Percentiles rank a stretch among this genome's conserved stretches.
phyloP scores from a whole-genome alignment of 2,113 vertebrate species.

The Cranoglanis bouderius region DNA sequence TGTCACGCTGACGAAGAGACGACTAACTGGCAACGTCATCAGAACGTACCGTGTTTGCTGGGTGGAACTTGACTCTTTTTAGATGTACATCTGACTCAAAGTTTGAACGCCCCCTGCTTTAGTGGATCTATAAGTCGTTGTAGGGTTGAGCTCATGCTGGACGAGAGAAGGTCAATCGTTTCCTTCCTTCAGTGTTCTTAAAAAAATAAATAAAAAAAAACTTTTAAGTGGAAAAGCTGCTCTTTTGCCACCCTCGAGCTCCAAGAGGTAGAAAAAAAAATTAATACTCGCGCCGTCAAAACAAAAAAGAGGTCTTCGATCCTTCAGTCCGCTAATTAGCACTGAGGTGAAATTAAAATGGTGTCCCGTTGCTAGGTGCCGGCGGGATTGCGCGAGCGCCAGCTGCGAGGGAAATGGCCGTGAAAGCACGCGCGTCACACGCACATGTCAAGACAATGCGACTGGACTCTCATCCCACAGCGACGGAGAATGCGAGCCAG shows the following conservation, averaged over 20 bases:
- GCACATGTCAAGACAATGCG: conserved; percentile 79
- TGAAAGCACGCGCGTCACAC: conserved; percentile 71
- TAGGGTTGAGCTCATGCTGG: not conserved
- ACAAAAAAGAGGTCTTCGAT: conserved; percentile 40
- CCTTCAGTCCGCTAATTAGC: conserved; percentile 69
- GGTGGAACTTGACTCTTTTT: no score
- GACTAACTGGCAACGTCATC: no score
- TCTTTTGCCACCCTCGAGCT: conserved; percentile 45
- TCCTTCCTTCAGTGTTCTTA: not conserved
- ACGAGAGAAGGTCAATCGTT: conserved; percentile 31
- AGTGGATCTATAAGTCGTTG: conserved; percentile 20
- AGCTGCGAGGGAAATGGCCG: conserved; percentile 65
- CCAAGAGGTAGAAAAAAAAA: conserved; percentile 17
- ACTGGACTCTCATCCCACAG: conserved; percentile 67
- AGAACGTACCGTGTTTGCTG: no score
- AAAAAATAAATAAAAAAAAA: no score
- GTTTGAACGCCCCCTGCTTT: not conserved
- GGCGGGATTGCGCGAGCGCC: conserved; percentile 71
- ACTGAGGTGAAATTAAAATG: conserved; percentile 72
- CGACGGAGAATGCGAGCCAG: not conserved
- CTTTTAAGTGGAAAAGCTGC: conserved; percentile 34
- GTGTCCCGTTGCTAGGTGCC: conserved; percentile 71
- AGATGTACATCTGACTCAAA: not conserved
- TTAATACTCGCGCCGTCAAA: conserved; percentile 29
- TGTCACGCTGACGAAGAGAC: no score